phyloP scores from a whole-genome alignment of 2,888 invertebrate species.

The Eristalis intricaria region DNA sequence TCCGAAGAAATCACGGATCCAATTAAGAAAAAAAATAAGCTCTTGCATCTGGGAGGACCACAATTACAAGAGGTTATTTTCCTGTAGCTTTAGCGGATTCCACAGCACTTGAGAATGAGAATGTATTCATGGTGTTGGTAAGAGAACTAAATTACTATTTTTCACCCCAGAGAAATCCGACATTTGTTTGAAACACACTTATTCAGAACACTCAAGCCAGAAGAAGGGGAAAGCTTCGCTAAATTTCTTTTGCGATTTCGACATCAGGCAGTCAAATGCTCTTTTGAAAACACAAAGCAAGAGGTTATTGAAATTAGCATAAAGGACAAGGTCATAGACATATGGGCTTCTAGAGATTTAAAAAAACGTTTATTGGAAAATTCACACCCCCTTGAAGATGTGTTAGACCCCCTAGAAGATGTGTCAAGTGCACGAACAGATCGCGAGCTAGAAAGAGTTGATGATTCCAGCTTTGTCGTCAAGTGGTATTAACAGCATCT shows the following conservation, averaged over 20 bases:
- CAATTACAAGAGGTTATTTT: constrained; percentile 38
- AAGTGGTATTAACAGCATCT: constrained; percentile 12
- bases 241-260: constrained; percentile 75
- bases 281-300: constrained; percentile 50
- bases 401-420: constrained; percentile 16
- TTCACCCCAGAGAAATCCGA: constrained; percentile 27
- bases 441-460: constrained; percentile 5
- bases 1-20: constrained; percentile 30
- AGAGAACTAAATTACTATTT: constrained; percentile 21
- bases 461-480: constrained; percentile 20
- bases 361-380: constrained; percentile 25
- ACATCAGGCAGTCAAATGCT: constrained; percentile 55
- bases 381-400: constrained; percentile 16
- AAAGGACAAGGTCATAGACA: constrained; percentile 65
- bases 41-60: constrained; percentile 24
- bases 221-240: constrained; percentile 25
- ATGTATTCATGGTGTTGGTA: constrained; percentile 24
- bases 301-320: constrained; percentile 61
- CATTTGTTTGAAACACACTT: constrained; percentile 36
- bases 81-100: constrained; percentile 17
- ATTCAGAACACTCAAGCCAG: constrained; percentile 21
- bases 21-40: too few species aligned
- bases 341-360: constrained; percentile 41
- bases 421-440: constrained; percentile 29
- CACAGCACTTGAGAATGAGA: constrained; percentile 7